phyloP scores from a whole-genome alignment of 2,797 vertebrate genomes.

The Bradypodion pumilum region DNA sequence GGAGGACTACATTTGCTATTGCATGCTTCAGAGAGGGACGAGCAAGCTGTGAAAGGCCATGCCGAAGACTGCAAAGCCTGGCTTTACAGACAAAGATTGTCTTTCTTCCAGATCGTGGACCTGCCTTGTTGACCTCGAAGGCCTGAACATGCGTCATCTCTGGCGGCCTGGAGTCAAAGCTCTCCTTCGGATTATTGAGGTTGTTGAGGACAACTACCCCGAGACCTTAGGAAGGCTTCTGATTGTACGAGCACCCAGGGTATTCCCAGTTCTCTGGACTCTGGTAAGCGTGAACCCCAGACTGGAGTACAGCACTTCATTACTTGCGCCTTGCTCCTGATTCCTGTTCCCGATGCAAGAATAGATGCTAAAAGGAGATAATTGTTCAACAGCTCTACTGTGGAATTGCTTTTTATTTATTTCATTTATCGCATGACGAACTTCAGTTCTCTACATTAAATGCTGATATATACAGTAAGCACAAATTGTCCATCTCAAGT shows the following conservation, averaged over 20 bases:
- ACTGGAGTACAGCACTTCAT: not conserved
- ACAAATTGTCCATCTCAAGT: too few species aligned
- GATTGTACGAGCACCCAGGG: conserved; percentile 88
- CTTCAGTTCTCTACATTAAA: too few species aligned
- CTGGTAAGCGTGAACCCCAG: conserved; percentile 85
- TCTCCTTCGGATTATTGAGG: conserved; percentile 90
- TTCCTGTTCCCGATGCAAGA: too few species aligned
- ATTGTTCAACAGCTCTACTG: too few species aligned
- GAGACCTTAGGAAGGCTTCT: conserved; percentile 91
- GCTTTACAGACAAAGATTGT: not conserved
- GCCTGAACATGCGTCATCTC: conserved; percentile 93
- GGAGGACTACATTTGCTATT: not conserved
- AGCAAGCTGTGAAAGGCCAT: not conserved
- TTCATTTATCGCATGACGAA: too few species aligned
- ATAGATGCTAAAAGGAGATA: too few species aligned
- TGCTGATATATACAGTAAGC: too few species aligned
- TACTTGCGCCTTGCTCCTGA: too few species aligned
- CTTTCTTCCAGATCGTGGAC: conserved; percentile 86
- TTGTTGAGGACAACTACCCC: conserved; percentile 93
- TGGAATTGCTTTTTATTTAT: too few species aligned
- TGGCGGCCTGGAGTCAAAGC: conserved; percentile 93
- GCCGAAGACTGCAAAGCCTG: rapidly evolving
- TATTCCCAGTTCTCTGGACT: conserved; percentile 95
- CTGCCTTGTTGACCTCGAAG: conserved; percentile 92
- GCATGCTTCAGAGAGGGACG: rapidly evolving